Evolutionary conservation across 1,140 invertebrate genomes (phyloP).

Genomic region (Plodia interpunctella): DNA sequence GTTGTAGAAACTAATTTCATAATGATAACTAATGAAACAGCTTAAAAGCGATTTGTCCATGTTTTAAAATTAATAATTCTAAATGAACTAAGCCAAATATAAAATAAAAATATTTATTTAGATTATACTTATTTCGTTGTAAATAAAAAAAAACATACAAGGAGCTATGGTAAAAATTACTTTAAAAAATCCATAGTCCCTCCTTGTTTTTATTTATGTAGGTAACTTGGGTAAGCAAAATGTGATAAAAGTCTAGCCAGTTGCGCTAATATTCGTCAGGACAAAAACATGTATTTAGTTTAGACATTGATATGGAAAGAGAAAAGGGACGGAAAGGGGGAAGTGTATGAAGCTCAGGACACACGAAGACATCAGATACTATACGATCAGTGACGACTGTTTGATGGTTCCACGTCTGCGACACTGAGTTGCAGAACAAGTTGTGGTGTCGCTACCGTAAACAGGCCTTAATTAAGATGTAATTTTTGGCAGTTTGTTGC

Average conservation of each 20-base stretch:
- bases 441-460: no score
- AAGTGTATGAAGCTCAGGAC: no score
- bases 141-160: neutral
- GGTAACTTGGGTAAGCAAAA: conserved; percentile 27
- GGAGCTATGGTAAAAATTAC: neutral
- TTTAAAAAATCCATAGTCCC: neutral
- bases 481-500: no score
- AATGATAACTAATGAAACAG: neutral
- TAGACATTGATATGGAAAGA: no score
- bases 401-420: no score
- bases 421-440: no score
- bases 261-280: neutral
- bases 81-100: conserved; percentile 1
- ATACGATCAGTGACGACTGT: no score
- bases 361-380: no score
- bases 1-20: neutral
- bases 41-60: neutral
- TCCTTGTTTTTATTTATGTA: neutral
- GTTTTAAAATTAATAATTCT: conserved; percentile 1
- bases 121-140: neutral
- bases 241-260: conserved; percentile 35
- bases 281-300: no score
- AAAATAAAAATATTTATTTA: conserved; percentile 3
- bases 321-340: no score
- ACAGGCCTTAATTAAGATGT: no score